Conservation (phyloP, 2,888 invertebrate species). For the Cylloceria caligata region DNA sequence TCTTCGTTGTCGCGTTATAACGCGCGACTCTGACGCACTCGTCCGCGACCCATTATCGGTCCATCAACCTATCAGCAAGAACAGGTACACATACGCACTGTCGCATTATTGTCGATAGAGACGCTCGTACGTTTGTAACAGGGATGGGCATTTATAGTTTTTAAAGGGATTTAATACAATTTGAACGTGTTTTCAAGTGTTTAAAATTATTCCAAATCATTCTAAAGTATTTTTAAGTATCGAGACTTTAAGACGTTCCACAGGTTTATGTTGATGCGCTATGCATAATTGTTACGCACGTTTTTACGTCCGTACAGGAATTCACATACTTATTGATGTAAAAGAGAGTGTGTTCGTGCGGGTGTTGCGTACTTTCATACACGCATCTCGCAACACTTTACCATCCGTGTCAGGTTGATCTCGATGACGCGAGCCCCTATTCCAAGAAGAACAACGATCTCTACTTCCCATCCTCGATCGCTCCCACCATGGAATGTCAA, state of each 20-base stretch:
- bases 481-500: slow-evolving; percentile 1
- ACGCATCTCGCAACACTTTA: slow-evolving; percentile 19
- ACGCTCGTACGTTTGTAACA: not conserved
- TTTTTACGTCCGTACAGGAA: not conserved
- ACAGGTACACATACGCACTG: slow-evolving; percentile 11
- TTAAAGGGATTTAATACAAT: not conserved
- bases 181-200: not conserved
- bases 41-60: slow-evolving; percentile 44
- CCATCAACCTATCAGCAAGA: slow-evolving; percentile 27
- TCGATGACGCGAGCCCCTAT: slow-evolving; percentile 46
- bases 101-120: not conserved
- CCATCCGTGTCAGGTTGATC: slow-evolving; percentile 40
- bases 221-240: not conserved
- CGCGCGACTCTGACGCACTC: slow-evolving; percentile 42
- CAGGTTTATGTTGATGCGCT: not conserved
- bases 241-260: not conserved
- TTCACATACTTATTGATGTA: not conserved
- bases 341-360: not conserved
- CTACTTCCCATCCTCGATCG: slow-evolving; percentile 29
- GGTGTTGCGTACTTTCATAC: not conserved
- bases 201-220: not conserved
- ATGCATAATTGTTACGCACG: not conserved
- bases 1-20: slow-evolving; percentile 29
- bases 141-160: not conserved
- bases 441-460: slow-evolving; percentile 34